Base-by-base conservation (phyloP, 2,113 vertebrate species). In the Macroglossus sobrinus region DNA sequence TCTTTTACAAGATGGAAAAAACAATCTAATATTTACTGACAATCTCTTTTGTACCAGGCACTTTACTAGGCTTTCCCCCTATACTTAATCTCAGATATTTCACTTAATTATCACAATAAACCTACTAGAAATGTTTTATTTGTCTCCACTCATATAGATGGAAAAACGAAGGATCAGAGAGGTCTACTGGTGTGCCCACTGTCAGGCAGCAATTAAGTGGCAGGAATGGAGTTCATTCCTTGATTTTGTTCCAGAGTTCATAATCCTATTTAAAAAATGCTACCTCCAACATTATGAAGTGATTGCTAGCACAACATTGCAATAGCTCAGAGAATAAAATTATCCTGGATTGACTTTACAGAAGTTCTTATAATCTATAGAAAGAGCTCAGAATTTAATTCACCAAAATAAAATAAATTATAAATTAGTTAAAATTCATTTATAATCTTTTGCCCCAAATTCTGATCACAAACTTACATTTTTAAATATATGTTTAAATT, bases 371-470 rank as follows among this genome's bases (percentile, higher is more conserved):
- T 75, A 87, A 57, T 78, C 47, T 85, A 15, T 53, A 43, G 30
- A 30, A 55, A 84, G 22, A 94, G 4, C 35, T 91, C 55, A 91
- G 47, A 79, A 82, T 96, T 93, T 71, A 28, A 94, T 45, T 89
- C 21, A 89, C 43, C 89, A 84, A 78, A 84, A 61, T 86, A 47
- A 90, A 93, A 38, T 80, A 71, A 94, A 74, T 81, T 66, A 85
- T 43, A 88, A 61, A 89, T 84, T 43, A 91, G 15, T 81, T 91
- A 89, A 91, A 79, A 86, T 92, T 55, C 7, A 74, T 35, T 89
- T 15, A 63, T 68, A 82, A 5, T 85, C 33, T 82, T 90, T 89
- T 84, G 14, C 35, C 14, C 33, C 6, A 55, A 84, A 89, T 78
- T 90, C 57, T 92, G 38, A 59, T 57, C 55, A 86, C 43, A 69